Percentiles rank a stretch among this genome's conserved stretches.
These are phyloP conservation scores for Melanogrammus aeglefinus DNA, from an alignment of 2,797 vertebrate species.

Conservation along the genomic window DNA sequence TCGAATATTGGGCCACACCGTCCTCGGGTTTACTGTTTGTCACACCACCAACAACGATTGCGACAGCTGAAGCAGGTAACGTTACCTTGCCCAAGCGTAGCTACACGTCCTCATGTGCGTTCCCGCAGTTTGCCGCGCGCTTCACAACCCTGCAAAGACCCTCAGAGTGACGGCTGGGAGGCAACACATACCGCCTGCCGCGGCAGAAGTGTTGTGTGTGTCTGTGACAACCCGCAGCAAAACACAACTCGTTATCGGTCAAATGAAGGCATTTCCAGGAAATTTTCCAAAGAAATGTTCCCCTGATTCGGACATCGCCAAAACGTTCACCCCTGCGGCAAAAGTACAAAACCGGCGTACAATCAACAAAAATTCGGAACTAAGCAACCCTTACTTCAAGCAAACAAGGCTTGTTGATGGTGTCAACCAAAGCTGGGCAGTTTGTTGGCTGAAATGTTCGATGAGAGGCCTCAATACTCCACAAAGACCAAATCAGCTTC, in stretches of 20 bases:
- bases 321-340: neutral
- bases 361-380: conserved; percentile 6
- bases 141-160: too few relatives aligned
- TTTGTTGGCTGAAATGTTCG: neutral
- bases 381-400: neutral
- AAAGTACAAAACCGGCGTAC: neutral
- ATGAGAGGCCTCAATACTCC: too few relatives aligned
- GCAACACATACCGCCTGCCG: neutral
- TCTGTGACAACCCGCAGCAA: neutral
- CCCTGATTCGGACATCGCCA: neutral
- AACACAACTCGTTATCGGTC: neutral
- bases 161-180: neutral
- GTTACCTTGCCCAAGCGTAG: too few relatives aligned
- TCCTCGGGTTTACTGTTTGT: too few relatives aligned
- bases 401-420: conserved; percentile 4
- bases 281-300: conserved; percentile 14
- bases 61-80: too few relatives aligned
- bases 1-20: too few relatives aligned
- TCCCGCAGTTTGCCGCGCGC: too few relatives aligned
- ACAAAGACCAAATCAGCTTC: neutral
- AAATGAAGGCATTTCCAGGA: neutral
- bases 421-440: neutral
- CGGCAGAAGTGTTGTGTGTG: neutral
- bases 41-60: too few relatives aligned
- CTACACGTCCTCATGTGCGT: too few relatives aligned